Percentiles rank a stretch among this genome's conserved stretches.
Evolutionary conservation across 1,140 invertebrate genomes (phyloP).

Genomic region (Magallana angulata): DNA sequence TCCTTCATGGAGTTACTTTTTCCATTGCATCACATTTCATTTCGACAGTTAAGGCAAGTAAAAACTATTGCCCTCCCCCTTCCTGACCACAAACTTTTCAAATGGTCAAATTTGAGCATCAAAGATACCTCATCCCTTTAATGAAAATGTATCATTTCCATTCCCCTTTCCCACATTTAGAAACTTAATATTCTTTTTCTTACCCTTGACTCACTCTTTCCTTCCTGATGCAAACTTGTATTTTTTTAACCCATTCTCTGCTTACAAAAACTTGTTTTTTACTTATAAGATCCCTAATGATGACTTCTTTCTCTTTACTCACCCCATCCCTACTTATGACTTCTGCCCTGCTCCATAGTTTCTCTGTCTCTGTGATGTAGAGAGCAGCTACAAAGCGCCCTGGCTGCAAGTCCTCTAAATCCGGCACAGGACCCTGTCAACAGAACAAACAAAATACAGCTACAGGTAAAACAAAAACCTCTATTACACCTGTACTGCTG

Average conservation of each 20-base stretch:
- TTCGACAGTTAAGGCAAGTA: too few species aligned
- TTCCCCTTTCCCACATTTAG: too few species aligned
- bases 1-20: too few species aligned
- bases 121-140: too few species aligned
- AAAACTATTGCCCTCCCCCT: too few species aligned
- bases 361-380: slow-evolving; percentile 31
- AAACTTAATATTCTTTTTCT: too few species aligned
- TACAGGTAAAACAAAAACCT: background rate
- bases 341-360: slow-evolving; percentile 49
- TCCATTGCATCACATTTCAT: too few species aligned
- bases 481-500: background rate
- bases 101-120: too few species aligned
- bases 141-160: too few species aligned
- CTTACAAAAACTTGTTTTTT: background rate
- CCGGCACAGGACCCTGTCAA: slow-evolving; percentile 28
- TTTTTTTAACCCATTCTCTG: background rate
- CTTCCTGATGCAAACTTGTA: background rate
- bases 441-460: background rate
- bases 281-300: too few species aligned
- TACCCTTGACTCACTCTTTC: background rate
- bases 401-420: slow-evolving; percentile 14
- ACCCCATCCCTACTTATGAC: slow-evolving; percentile 42
- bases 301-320: background rate
- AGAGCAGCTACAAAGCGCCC: slow-evolving; percentile 46
- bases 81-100: too few species aligned